These are phyloP conservation scores for Therioaphis trifolii DNA, from an alignment of 2,888 invertebrate genomes.

Conservation along the genomic window DNA sequence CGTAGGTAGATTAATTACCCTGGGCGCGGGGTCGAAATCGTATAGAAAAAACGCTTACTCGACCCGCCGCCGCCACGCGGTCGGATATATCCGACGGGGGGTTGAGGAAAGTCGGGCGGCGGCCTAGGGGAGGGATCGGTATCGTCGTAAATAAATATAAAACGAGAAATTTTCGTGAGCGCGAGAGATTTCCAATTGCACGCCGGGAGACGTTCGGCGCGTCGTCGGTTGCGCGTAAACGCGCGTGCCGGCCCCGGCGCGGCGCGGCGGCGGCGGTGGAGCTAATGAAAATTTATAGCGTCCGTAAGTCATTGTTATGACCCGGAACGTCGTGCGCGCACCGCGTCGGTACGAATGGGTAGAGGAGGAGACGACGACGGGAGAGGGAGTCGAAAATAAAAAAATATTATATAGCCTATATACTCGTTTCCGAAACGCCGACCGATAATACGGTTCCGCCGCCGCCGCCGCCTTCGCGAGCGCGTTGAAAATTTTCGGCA, in stretches of 20 bases:
- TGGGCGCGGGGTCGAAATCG: no score
- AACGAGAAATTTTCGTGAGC: constrained; percentile 8
- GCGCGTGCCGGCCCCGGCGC: constrained; percentile 46
- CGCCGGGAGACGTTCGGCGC: neutral
- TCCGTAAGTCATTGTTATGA: constrained; percentile 62
- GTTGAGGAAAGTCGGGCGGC: neutral
- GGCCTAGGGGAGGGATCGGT: no score
- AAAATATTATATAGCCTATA: constrained; percentile 7
- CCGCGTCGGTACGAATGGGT: no score
- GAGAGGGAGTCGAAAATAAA: neutral
- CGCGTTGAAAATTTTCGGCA: neutral
- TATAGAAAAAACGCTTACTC: neutral
- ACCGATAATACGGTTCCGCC: neutral
- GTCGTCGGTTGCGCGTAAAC: neutral
- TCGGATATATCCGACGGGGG: no score
- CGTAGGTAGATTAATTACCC: no score
- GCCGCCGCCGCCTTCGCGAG: neutral
- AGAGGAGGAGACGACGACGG: no score
- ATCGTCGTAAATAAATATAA: constrained; percentile 28
- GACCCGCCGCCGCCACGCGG: no score
- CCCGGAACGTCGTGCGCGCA: constrained; percentile 11
- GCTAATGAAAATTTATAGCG: constrained; percentile 61
- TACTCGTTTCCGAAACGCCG: constrained; percentile 25
- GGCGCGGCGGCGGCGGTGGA: no score
- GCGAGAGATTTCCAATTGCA: constrained; percentile 47